A percentile compares a stretch with the other conserved stretches of the same genome.
Evolutionary conservation across 2,888 invertebrate species (phyloP).

Genomic region (Archips crataeganus): DNA sequence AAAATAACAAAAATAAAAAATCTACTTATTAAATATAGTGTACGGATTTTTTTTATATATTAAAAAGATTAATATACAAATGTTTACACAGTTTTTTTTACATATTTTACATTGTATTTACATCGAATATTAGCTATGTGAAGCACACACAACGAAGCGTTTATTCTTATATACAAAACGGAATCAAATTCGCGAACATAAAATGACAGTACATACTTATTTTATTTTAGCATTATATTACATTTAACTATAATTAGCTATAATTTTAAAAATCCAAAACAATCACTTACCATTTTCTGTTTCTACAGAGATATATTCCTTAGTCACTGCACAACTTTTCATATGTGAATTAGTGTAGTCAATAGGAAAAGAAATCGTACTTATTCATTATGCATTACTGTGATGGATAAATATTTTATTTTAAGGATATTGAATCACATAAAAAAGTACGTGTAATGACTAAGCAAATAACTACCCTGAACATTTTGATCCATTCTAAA

Average conservation of each 20-base stretch:
- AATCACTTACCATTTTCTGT: slow-evolving; percentile 3
- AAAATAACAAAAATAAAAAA: slow-evolving; percentile 64
- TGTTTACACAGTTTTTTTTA: slow-evolving; percentile 61
- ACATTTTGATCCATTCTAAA: neutral
- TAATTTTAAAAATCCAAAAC: slow-evolving; percentile 23
- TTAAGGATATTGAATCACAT: neutral
- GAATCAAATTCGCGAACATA: slow-evolving; percentile 46
- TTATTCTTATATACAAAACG: slow-evolving; percentile 51
- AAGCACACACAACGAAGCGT: slow-evolving; percentile 60
- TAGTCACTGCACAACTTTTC: neutral
- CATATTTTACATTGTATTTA: slow-evolving; percentile 74
- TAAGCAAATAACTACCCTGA: neutral
- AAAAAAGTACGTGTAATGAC: neutral
- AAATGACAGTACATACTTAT: slow-evolving; percentile 38
- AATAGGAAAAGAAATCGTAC: too few species aligned
- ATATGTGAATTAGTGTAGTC: neutral
- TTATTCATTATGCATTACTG: too few species aligned
- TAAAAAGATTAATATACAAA: slow-evolving; percentile 70
- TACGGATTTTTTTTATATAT: slow-evolving; percentile 57
- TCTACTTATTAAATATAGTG: slow-evolving; percentile 61
- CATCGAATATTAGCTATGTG: slow-evolving; percentile 46
- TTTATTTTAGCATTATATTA: slow-evolving; percentile 42
- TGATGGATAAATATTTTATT: neutral
- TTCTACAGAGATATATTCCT: neutral
- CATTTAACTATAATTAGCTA: slow-evolving; percentile 35